phyloP scores from a whole-genome alignment of 2,113 vertebrate genomes.

The Empidonax traillii region DNA sequence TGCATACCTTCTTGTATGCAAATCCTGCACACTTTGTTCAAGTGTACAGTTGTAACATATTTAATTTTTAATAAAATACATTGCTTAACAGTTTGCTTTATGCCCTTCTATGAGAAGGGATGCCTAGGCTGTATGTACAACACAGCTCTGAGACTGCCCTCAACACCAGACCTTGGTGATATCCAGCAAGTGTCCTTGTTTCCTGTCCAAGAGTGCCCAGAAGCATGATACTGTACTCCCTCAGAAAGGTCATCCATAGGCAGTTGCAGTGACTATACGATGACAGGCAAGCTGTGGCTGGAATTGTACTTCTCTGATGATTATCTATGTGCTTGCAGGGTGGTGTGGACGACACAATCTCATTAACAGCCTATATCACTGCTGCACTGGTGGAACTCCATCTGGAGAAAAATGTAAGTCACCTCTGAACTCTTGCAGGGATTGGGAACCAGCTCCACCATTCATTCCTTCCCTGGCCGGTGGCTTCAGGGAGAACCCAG shows the following conservation, averaged over 20 bases:
- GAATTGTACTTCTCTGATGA: not conserved
- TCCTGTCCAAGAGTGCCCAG: not conserved
- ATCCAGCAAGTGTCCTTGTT: not conserved
- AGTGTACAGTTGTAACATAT: not conserved
- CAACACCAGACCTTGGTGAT: not conserved
- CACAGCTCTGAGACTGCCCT: not conserved
- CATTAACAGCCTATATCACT: conserved; percentile 78
- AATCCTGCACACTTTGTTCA: not conserved
- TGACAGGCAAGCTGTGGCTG: not conserved
- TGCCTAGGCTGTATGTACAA: not conserved
- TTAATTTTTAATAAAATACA: not conserved
- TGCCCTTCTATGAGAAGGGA: not conserved
- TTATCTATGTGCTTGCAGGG: conserved; percentile 67
- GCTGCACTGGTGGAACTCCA: conserved; percentile 75
- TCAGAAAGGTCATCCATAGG: not conserved
- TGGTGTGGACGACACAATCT: conserved; percentile 79
- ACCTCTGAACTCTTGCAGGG: not conserved
- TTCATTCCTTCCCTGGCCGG: not conserved
- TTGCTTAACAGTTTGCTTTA: not conserved
- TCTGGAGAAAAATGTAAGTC: conserved; percentile 34
- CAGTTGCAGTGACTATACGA: not conserved
- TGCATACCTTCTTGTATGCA: not conserved
- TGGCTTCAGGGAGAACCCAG: not conserved
- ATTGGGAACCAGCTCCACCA: not conserved
- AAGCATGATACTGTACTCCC: not conserved